Conservation (phyloP, 2,113 vertebrate genomes). For the Pollachius pollachius region DNA sequence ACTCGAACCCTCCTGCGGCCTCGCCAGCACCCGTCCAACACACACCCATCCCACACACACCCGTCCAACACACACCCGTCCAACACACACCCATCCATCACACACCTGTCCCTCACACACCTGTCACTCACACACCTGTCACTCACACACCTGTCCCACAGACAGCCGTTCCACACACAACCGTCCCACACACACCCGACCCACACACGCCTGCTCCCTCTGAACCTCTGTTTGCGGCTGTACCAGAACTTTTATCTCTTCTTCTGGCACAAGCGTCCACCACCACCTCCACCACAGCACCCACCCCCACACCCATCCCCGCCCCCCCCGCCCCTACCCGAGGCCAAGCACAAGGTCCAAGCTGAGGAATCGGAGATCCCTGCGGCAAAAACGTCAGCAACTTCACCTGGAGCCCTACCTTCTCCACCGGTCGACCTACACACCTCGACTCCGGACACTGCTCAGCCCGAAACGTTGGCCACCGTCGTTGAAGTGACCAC, state of each 20-base stretch:
- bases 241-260: constrained; percentile 26
- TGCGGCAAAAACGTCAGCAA: constrained; percentile 6
- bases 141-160: neutral
- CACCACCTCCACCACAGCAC: neutral
- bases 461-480: constrained; percentile 26
- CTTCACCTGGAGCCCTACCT: neutral
- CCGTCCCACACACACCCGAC: neutral
- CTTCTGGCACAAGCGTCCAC: no score
- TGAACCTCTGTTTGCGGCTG: constrained; percentile 16
- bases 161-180: neutral
- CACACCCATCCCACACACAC: no score
- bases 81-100: neutral
- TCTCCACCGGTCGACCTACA: constrained; percentile 23
- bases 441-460: constrained; percentile 4
- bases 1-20: constrained; percentile 11
- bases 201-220: neutral
- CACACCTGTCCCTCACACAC: neutral
- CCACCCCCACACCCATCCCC: constrained; percentile 12
- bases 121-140: neutral
- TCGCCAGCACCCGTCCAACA: neutral
- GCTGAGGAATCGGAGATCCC: constrained; percentile 21
- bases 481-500: neutral
- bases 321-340: constrained; percentile 21
- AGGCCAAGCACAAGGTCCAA: constrained; percentile 12
- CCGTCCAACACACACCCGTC: neutral